Conservation (phyloP, 2,113 vertebrate species). For the Sinocyclocheilus grahami region DNA sequence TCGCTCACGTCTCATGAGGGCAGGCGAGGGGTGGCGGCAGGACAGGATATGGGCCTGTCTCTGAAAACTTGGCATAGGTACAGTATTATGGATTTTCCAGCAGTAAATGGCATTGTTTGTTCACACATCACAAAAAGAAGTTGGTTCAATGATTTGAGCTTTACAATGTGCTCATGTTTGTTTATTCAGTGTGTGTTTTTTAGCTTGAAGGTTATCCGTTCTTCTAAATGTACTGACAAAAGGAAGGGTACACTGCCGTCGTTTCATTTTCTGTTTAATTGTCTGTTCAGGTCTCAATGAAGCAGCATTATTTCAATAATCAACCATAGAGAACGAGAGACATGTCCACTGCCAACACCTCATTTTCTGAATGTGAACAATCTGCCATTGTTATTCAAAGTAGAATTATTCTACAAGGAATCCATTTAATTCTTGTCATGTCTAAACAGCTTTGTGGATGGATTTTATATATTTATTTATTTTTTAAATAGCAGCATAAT, state of each 20-base stretch:
- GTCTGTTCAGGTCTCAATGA: constrained; percentile 57
- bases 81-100: constrained; percentile 33
- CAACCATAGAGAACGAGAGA: constrained; percentile 63
- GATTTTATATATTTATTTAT: neutral
- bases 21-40: constrained; percentile 14
- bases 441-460: neutral
- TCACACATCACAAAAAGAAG: constrained; percentile 6
- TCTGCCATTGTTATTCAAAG: constrained; percentile 35
- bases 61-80: constrained; percentile 47
- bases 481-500: neutral
- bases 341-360: constrained; percentile 61
- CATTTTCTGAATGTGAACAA: constrained; percentile 67
- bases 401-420: constrained; percentile 11
- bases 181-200: neutral
- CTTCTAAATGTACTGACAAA: neutral
- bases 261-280: constrained; percentile 59
- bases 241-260: neutral
- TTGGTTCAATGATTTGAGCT: neutral
- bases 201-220: neutral
- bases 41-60: constrained; percentile 45
- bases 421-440: constrained; percentile 12
- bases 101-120: constrained; percentile 15
- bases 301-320: constrained; percentile 70
- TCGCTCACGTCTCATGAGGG: constrained; percentile 61
- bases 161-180: neutral